Base-by-base conservation (phyloP, 2,113 vertebrate species). In the Eolophus roseicapilla region DNA sequence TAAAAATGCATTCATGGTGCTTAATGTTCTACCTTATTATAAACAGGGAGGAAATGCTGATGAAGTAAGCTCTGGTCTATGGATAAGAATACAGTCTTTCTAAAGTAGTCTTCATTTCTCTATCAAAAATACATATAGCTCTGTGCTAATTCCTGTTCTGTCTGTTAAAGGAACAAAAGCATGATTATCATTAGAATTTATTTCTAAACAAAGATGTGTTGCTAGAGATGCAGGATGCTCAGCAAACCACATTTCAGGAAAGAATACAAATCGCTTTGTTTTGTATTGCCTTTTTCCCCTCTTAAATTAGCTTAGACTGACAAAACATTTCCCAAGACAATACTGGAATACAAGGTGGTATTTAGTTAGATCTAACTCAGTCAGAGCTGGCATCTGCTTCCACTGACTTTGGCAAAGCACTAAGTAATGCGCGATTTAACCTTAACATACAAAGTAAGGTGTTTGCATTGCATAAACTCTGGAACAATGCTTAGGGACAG, bases 181-280 rank as follows among this genome's bases (percentile, higher is more conserved):
- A 65, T 41, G 33, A 84, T 37, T 68, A 81, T 23, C 83, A 60
- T 74, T 50, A 69, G 39, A 87, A 81, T 93, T 84, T 91, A 76
- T 91, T 94, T 93, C 83, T 91, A 91, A 95, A 93, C 87, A 94
- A 97, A 97, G 82, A 89, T 37, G n/a, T 71, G 44, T 53, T 96
- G n/a, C 46, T 75, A 77, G 85, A 84, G 88, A 82, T 69, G 90
- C 77, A 96, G 62, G 63, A 90, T 84, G 93, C 53, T 92, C 90
- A 96, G 84, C 68, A 95, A 92, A 90, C 65, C 16, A 1, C 80
- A 82, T 74, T 92, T 92, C 80, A 88, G 92, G 96, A 86, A 64
- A 75, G 15, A 97, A 93, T 91, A 93, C 50, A 91, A 92, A 96
- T 88, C 16, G 44, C 62, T 95, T 92, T 67, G 37, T 3, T 74